Conservation (phyloP, 2,888 invertebrate genomes). For the Chesias legatella region DNA sequence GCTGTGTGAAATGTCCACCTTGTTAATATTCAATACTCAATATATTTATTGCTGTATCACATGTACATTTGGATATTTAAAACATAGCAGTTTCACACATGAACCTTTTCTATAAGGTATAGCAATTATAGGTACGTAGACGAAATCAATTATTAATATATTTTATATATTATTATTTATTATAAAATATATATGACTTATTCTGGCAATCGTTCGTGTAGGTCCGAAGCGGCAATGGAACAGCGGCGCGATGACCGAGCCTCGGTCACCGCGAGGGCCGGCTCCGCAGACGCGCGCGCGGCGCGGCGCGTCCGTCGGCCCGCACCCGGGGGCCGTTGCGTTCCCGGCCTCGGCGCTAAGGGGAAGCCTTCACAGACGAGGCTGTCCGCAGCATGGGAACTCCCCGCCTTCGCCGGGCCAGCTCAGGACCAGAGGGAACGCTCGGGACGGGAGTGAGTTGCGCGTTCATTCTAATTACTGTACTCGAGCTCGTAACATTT, state of each 20-base stretch:
- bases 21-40: too few relatives aligned
- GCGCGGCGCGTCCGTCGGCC: constrained; percentile 9
- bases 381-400: constrained; percentile 18
- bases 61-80: too few relatives aligned
- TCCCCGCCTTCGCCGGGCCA: constrained; percentile 54
- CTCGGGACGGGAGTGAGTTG: not conserved
- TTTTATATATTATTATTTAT: too few relatives aligned
- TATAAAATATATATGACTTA: too few relatives aligned
- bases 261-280: constrained; percentile 13
- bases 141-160: too few relatives aligned
- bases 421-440: constrained; percentile 2
- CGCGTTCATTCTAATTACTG: too few relatives aligned
- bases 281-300: constrained; percentile 7
- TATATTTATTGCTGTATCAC: too few relatives aligned
- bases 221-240: constrained; percentile 56
- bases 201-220: not conserved
- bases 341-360: constrained; percentile 6
- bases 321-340: constrained; percentile 13
- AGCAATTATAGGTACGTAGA: too few relatives aligned
- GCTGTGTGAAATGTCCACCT: too few relatives aligned
- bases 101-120: too few relatives aligned
- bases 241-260: constrained; percentile 28
- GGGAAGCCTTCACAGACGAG: constrained; percentile 6
- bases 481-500: too few relatives aligned
- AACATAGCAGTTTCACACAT: too few relatives aligned